phyloP scores from a whole-genome alignment of 1,140 invertebrate genomes.

The Heliconius nattereri region DNA sequence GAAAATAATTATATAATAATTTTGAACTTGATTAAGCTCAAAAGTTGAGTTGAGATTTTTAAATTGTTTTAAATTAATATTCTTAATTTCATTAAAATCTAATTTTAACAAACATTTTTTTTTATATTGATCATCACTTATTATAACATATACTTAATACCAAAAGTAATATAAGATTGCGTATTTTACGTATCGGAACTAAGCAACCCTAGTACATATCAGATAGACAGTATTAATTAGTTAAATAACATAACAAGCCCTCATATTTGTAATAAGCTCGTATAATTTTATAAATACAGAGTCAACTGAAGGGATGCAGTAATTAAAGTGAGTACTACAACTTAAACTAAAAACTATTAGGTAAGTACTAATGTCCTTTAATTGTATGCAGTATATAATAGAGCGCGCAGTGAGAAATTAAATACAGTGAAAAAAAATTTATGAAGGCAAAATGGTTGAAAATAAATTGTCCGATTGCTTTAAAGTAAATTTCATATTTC shows the following conservation, averaged over 20 bases:
- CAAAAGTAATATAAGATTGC: neutral
- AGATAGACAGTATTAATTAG: conserved; percentile 37
- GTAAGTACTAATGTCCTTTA: neutral
- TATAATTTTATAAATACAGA: conserved; percentile 38
- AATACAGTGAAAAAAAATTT: neutral
- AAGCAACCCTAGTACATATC: conserved; percentile 8
- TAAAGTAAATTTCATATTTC: conserved; percentile 47
- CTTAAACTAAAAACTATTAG: conserved; percentile 15
- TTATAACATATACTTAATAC: too few species aligned
- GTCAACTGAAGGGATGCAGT: neutral
- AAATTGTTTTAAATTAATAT: too few species aligned
- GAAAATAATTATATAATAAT: too few species aligned
- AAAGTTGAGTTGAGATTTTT: too few species aligned
- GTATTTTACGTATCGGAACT: neutral
- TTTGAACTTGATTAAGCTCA: too few species aligned
- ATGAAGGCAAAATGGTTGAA: conserved; percentile 17
- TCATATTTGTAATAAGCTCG: conserved; percentile 38
- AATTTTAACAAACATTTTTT: too few species aligned
- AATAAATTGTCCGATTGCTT: conserved; percentile 48
- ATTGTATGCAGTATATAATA: neutral
- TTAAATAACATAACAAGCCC: conserved; percentile 43
- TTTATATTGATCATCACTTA: too few species aligned
- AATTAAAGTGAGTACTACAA: conserved; percentile 36
- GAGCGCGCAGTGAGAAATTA: neutral
- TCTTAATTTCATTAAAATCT: too few species aligned